phyloP scores from a whole-genome alignment of 2,113 vertebrate species.

The Plestiodon gilberti region DNA sequence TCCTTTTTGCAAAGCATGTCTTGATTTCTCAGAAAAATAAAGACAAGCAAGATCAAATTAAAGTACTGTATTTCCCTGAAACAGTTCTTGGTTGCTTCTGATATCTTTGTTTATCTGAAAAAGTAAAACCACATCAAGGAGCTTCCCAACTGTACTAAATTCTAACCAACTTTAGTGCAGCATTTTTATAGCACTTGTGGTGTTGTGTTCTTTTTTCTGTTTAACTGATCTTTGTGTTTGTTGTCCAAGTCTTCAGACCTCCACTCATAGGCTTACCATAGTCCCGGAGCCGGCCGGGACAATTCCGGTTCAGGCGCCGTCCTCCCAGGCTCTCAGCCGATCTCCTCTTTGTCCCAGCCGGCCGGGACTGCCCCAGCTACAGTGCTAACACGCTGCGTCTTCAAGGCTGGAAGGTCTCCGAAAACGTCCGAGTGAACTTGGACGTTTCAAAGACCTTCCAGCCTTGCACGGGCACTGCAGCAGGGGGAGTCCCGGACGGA shows the following conservation, averaged over 20 bases:
- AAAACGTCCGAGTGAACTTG: too few relatives aligned
- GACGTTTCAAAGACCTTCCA: too few relatives aligned
- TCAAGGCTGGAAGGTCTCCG: too few relatives aligned
- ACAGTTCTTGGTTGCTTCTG: neutral
- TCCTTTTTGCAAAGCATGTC: neutral
- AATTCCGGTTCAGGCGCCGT: too few relatives aligned
- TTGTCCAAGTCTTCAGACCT: neutral
- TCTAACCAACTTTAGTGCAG: neutral
- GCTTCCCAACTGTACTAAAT: neutral
- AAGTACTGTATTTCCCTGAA: neutral
- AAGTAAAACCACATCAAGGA: neutral
- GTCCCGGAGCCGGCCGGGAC: too few relatives aligned
- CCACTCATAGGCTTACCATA: too few relatives aligned
- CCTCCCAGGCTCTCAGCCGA: too few relatives aligned
- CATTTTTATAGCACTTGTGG: neutral
- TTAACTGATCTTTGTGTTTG: neutral
- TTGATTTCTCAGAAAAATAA: slow-evolving; percentile 25
- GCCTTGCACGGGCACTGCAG: too few relatives aligned
- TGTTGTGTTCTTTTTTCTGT: neutral
- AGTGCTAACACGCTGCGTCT: too few relatives aligned
- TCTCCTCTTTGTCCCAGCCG: too few relatives aligned
- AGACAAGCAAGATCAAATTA: neutral
- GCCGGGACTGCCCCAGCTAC: too few relatives aligned
- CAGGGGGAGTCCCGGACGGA: too few relatives aligned
- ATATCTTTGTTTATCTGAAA: neutral